Conservation (phyloP, 23 tunicate genomes). For the Aplidium turbinatum region DNA sequence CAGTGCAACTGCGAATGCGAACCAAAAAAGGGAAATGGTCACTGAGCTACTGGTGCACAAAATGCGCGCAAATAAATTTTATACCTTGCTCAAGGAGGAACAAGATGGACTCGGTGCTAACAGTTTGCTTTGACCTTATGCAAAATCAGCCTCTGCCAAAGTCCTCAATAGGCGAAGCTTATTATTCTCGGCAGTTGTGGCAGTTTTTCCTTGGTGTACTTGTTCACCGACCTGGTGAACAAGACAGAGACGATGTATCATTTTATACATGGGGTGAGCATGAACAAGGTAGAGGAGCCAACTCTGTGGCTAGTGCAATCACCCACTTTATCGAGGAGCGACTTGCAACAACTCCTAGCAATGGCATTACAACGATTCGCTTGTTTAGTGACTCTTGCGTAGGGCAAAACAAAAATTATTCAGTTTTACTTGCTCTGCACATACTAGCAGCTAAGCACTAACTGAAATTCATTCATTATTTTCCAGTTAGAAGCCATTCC, state of each 20-base stretch:
- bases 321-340: conserved; percentile 9
- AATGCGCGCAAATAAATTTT: conserved; percentile 29
- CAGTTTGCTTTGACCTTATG: conserved; percentile 27
- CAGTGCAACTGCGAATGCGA: conserved; percentile 4
- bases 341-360: neutral
- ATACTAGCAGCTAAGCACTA: conserved; percentile 21
- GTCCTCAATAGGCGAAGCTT: conserved; percentile 22
- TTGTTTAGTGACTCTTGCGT: conserved; percentile 31
- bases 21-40: conserved; percentile 8
- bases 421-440: conserved; percentile 29
- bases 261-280: conserved; percentile 34
- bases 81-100: conserved; percentile 18
- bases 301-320: conserved; percentile 18
- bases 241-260: conserved; percentile 14
- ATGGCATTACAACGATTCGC: conserved; percentile 6
- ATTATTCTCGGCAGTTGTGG: conserved; percentile 18
- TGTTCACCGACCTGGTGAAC: conserved; percentile 23
- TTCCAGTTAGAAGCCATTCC: conserved; percentile 24
- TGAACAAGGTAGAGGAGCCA: conserved; percentile 23
- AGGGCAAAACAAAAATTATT: conserved; percentile 24
- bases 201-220: conserved; percentile 27
- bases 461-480: conserved; percentile 19
- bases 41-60: conserved; percentile 22
- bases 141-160: conserved; percentile 22
- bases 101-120: conserved; percentile 29